These are phyloP conservation scores for Pegoplata infirma DNA, from an alignment of 2,888 invertebrate species.

Conservation along the genomic window DNA sequence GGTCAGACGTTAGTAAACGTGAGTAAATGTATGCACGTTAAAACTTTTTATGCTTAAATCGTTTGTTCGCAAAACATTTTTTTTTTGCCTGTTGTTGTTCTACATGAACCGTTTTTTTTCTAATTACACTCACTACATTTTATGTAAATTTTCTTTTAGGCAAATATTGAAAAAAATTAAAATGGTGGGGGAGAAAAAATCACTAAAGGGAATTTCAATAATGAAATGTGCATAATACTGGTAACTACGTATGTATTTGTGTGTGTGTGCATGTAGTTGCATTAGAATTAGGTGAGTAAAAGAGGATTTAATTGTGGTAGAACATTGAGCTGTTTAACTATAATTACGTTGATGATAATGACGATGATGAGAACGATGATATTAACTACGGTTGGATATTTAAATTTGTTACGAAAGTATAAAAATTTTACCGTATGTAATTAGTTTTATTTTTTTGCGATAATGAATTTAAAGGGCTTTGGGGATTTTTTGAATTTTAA, in stretches of 20 bases:
- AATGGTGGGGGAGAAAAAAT: background rate
- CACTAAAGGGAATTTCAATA: slow-evolving; percentile 23
- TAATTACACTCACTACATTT: slow-evolving; percentile 36
- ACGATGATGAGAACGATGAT: too few relatives aligned
- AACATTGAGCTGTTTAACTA: slow-evolving; percentile 7
- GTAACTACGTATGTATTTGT: too few relatives aligned
- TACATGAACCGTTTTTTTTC: background rate
- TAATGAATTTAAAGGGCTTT: background rate
- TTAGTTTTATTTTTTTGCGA: background rate
- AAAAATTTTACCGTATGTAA: background rate
- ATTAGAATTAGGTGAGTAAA: slow-evolving; percentile 20
- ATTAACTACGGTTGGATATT: background rate
- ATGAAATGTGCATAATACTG: too few relatives aligned
- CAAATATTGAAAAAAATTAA: too few relatives aligned
- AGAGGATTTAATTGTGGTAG: slow-evolving; percentile 28
- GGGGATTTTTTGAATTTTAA: background rate
- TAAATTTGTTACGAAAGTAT: background rate
- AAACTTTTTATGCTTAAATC: slow-evolving; percentile 1
- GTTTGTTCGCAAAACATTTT: slow-evolving; percentile 4
- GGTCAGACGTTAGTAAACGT: slow-evolving; percentile 25
- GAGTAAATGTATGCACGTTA: slow-evolving; percentile 2
- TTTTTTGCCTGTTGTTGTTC: too few relatives aligned
- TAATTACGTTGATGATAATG: background rate
- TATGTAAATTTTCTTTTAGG: background rate
- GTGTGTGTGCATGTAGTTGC: background rate